A percentile compares a stretch with the other conserved stretches of the same genome.
These are phyloP conservation scores for Falco punctatus DNA, from an alignment of 2,113 vertebrate genomes.

Conservation along the genomic window DNA sequence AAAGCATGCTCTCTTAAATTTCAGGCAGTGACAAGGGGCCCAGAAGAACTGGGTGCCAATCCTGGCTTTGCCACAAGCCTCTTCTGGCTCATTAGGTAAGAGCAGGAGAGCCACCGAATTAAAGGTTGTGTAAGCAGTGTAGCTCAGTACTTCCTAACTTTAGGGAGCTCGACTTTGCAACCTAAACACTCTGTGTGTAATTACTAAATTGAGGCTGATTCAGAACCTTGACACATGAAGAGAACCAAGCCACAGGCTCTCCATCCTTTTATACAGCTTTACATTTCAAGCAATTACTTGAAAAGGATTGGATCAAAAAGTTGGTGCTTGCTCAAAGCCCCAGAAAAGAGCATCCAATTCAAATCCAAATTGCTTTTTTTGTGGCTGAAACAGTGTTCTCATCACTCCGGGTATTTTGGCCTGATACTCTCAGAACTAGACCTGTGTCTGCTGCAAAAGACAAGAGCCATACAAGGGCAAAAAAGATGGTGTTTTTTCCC, in stretches of 20 bases:
- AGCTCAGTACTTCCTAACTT: conserved; percentile 28
- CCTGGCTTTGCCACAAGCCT: background rate
- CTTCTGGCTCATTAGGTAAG: background rate
- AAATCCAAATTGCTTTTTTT: background rate
- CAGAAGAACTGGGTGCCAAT: background rate
- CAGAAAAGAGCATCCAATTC: background rate
- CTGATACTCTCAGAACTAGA: background rate
- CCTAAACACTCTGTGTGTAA: background rate
- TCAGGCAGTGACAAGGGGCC: background rate
- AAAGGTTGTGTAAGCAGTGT: background rate
- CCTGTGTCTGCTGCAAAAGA: background rate
- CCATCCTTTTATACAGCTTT: background rate
- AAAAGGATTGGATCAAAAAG: background rate
- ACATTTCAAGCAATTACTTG: background rate
- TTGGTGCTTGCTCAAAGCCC: background rate
- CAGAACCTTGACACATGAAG: conserved; percentile 23
- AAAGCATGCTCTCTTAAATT: background rate
- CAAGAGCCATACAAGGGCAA: background rate
- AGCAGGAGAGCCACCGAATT: background rate
- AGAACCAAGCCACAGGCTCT: background rate
- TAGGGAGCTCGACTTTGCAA: background rate
- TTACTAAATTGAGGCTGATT: conserved; percentile 13
- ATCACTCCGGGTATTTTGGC: background rate
- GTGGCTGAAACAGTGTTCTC: background rate
- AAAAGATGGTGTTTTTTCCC: background rate